Percentiles rank a stretch among this genome's conserved stretches.
Evolutionary conservation across 1,140 invertebrate genomes (phyloP).

Genomic region (Vanessa tameamea): DNA sequence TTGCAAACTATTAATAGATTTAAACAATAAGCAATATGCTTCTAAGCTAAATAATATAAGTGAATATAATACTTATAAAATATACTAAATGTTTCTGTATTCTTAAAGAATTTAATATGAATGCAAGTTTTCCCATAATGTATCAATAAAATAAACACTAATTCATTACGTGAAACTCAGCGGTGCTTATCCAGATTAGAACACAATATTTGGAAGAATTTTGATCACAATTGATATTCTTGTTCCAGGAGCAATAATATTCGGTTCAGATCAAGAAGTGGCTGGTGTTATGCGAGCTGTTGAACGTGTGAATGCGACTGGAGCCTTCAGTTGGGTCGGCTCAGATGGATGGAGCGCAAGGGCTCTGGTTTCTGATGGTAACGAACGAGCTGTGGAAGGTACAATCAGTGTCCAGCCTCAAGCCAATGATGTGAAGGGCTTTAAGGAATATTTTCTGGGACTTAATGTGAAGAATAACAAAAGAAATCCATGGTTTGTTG

Average conservation of each 20-base stretch:
- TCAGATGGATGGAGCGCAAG: slow-evolving; percentile 96
- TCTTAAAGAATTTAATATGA: too few species aligned
- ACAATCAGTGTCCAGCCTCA: slow-evolving; percentile 95
- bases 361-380: slow-evolving; percentile 92
- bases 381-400: slow-evolving; percentile 94
- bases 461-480: slow-evolving; percentile 92
- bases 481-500: slow-evolving; percentile 96
- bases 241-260: slow-evolving; percentile 93
- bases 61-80: too few species aligned
- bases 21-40: too few species aligned
- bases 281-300: slow-evolving; percentile 96
- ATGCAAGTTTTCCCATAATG: too few species aligned
- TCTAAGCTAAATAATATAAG: too few species aligned
- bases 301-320: slow-evolving; percentile 91
- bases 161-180: too few species aligned
- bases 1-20: too few species aligned
- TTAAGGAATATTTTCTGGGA: slow-evolving; percentile 93
- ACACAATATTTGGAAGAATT: too few species aligned
- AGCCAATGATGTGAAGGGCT: slow-evolving; percentile 92
- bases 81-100: too few species aligned
- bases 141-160: too few species aligned
- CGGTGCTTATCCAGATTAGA: too few species aligned
- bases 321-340: slow-evolving; percentile 96
- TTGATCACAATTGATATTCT: background rate
- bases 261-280: slow-evolving; percentile 97